Conservation (phyloP, 2,888 invertebrate species). For the Clostera curtula region DNA sequence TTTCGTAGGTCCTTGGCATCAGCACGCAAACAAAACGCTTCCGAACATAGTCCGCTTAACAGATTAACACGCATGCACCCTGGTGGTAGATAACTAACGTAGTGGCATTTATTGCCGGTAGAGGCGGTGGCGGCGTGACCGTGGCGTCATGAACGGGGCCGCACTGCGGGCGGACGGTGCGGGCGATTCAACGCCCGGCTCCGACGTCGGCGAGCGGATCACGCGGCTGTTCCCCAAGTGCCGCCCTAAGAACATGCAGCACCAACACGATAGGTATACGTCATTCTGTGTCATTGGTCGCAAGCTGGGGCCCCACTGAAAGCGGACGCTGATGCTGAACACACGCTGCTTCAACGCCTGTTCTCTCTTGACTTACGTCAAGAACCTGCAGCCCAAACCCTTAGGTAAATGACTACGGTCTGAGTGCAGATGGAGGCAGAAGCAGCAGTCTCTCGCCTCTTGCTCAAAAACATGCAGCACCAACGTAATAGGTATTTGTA, state of each 20-base stretch:
- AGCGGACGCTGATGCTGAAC: too few relatives aligned
- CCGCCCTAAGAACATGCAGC: slow-evolving; percentile 79
- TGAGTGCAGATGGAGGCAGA: too few relatives aligned
- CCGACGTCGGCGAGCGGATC: slow-evolving; percentile 82
- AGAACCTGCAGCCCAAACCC: too few relatives aligned
- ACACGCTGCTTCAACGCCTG: too few relatives aligned
- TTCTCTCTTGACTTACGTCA: too few relatives aligned
- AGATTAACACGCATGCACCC: too few relatives aligned
- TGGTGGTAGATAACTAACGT: slow-evolving; percentile 37
- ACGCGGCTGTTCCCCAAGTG: slow-evolving; percentile 91
- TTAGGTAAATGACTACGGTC: too few relatives aligned
- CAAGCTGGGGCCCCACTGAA: too few relatives aligned
- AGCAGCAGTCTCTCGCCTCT: slow-evolving; percentile 90
- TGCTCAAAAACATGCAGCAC: slow-evolving; percentile 79
- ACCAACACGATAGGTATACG: slow-evolving; percentile 59
- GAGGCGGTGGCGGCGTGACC: slow-evolving; percentile 57
- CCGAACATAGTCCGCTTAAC: too few relatives aligned
- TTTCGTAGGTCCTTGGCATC: too few relatives aligned
- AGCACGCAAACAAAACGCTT: too few relatives aligned
- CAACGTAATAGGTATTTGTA: slow-evolving; percentile 56
- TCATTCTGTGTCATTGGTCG: too few relatives aligned
- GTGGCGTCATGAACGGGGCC: slow-evolving; percentile 67
- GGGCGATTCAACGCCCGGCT: slow-evolving; percentile 70
- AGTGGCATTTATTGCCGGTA: slow-evolving; percentile 51
- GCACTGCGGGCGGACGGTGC: slow-evolving; percentile 64